Conservation (phyloP, 2,888 invertebrate species). For the Parnassius mnemosyne region DNA sequence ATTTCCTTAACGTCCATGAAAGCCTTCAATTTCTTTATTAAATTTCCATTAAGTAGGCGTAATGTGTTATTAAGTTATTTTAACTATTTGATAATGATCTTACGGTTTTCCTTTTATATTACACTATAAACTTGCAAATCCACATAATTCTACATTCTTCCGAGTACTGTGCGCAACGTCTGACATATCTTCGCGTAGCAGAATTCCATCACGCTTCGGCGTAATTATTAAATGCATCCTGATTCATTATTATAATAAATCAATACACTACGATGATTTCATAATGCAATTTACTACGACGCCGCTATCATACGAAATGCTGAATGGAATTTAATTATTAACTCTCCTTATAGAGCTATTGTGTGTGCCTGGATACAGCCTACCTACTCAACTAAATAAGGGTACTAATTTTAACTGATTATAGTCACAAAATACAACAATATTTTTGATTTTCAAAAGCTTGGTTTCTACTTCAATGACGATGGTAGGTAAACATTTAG, state of each 20-base stretch:
- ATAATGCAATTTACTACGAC: conserved; percentile 6
- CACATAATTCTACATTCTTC: conserved; percentile 23
- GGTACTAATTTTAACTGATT: too few species aligned
- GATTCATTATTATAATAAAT: conserved; percentile 25
- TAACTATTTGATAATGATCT: conserved; percentile 15
- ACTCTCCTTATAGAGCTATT: not conserved
- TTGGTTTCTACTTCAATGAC: too few species aligned
- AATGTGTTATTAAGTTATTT: not conserved
- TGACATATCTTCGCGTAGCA: conserved; percentile 19
- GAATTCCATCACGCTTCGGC: conserved; percentile 22
- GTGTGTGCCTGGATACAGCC: not conserved
- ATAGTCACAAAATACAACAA: too few species aligned
- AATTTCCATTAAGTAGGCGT: too few species aligned
- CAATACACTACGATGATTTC: conserved; percentile 22
- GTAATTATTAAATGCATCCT: conserved; percentile 26
- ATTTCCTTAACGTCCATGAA: too few species aligned
- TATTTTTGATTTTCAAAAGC: too few species aligned
- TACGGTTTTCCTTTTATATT: conserved; percentile 18
- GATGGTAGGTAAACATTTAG: too few species aligned
- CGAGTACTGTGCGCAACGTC: conserved; percentile 13
- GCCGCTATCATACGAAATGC: not conserved
- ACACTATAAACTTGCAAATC: conserved; percentile 20
- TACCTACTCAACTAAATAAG: not conserved
- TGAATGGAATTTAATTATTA: conserved; percentile 3
- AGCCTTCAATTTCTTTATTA: too few species aligned